Evolutionary conservation across 2,113 vertebrate species (phyloP).

Genomic region (Sorex araneus): DNA sequence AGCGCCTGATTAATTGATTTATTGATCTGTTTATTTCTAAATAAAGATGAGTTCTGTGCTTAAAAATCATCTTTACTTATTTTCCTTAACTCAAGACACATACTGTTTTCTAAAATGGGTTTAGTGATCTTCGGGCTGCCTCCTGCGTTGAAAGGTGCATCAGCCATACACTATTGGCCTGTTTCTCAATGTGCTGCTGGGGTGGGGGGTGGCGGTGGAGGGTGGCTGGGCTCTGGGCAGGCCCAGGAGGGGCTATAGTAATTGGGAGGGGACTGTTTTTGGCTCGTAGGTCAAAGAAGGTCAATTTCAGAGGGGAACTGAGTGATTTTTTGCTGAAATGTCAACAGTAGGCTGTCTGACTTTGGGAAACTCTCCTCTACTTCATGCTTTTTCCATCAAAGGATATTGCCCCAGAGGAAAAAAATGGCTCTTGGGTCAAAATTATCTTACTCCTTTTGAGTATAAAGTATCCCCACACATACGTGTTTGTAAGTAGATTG

Average conservation of each 20-base stretch:
- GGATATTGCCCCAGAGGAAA: neutral
- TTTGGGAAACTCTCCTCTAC: neutral
- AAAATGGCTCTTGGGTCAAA: constrained; percentile 13
- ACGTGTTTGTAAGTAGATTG: neutral
- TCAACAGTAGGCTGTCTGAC: too few species aligned
- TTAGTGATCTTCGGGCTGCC: neutral
- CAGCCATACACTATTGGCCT: neutral
- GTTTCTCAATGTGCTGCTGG: too few species aligned
- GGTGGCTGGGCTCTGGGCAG: too few species aligned
- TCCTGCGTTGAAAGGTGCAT: neutral
- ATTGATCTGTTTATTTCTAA: neutral
- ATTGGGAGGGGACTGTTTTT: too few species aligned
- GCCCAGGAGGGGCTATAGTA: too few species aligned
- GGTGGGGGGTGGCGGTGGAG: too few species aligned
- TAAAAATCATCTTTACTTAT: constrained; percentile 10
- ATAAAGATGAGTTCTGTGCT: neutral
- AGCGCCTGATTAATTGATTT: too few species aligned
- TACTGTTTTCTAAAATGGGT: constrained; percentile 32
- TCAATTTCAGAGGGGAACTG: too few species aligned
- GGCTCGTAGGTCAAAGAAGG: too few species aligned
- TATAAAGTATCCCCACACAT: neutral
- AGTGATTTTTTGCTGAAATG: too few species aligned
- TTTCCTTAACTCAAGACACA: constrained; percentile 14
- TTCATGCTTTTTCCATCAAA: too few species aligned
- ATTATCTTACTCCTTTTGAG: constrained; percentile 17